Base-by-base conservation (phyloP, 2,797 vertebrate genomes). In the Microctenopoma lineatum region DNA sequence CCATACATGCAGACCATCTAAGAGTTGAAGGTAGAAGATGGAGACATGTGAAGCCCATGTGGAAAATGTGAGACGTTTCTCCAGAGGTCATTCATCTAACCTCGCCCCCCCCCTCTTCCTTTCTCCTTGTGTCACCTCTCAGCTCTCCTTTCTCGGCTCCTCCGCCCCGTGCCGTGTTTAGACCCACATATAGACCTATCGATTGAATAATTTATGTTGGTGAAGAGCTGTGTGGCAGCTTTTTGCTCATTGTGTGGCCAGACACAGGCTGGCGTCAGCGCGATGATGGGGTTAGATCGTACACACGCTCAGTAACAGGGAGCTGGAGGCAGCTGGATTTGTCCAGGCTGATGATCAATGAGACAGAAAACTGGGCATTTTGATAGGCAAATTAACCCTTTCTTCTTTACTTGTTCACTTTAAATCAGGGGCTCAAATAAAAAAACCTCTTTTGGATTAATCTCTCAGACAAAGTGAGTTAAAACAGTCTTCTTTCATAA, bases 141-240 rank as follows among this genome's bases (percentile, higher is more conserved):
- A 16, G 8, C 44, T 71, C 47, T 45, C 54, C 42, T 70, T 46
- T 10, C 74, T 66, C 64, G 61, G 54, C 70, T 74, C 56, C 68
- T 73, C 73, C 73, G 25, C 47, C 42, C 67, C 47, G 46, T 21
- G 53, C 68, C 83, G 50, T 66, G 63, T 87, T 83, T 72, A 83
- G 77, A 80, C 45, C 57, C 55, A 66, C 80, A 85, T 82, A 75
- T 63, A 81, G 70, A 81, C 65, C 48, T 84, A 81, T 79, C 71
- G 85, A 86, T 78, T 93, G 68, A 90, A 92, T 92, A 77, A 93
- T 93, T 92, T 67, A 92, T 91, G 80, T 73, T 38, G 46, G 65
- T 55, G 77, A 83, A 87, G 87, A 81, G 66, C 75, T 80, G 72
- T 44, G 66, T 50, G 60, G 58, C 56, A 14, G 70, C 69, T 18